phyloP scores from a whole-genome alignment of 2,888 invertebrate species.

The Venusia cambrica region DNA sequence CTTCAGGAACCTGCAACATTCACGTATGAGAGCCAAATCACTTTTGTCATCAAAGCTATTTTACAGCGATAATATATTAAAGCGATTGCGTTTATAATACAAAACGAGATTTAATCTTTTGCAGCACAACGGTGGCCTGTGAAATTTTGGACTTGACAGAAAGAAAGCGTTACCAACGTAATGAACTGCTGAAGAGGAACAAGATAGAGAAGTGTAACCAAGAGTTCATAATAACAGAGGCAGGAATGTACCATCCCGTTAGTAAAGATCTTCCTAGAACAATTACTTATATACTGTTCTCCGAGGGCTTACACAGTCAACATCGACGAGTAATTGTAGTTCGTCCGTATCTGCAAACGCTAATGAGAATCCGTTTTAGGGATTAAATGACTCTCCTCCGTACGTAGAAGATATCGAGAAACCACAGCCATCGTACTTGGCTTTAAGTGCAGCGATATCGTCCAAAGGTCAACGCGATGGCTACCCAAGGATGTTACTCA shows the following conservation, averaged over 20 bases:
- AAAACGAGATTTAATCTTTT: background rate
- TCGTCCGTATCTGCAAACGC: too few species aligned
- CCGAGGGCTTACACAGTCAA: too few species aligned
- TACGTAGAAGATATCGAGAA: slow-evolving; percentile 61
- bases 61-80: too few species aligned
- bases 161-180: slow-evolving; percentile 58
- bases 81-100: too few species aligned
- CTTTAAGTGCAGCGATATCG: slow-evolving; percentile 61
- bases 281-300: too few species aligned
- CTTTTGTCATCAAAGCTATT: too few species aligned
- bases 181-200: slow-evolving; percentile 52
- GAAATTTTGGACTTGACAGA: slow-evolving; percentile 68
- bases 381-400: slow-evolving; percentile 66
- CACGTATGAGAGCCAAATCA: too few species aligned
- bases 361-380: slow-evolving; percentile 44
- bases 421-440: slow-evolving; percentile 60
- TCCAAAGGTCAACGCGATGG: slow-evolving; percentile 72
- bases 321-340: too few species aligned
- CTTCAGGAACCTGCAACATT: slow-evolving; percentile 71
- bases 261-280: background rate
- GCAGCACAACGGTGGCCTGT: slow-evolving; percentile 64
- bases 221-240: slow-evolving; percentile 70
- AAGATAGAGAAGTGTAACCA: slow-evolving; percentile 67
- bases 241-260: slow-evolving; percentile 58
- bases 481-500: slow-evolving; percentile 58